phyloP scores from a whole-genome alignment of 2,888 invertebrate genomes.

The Nomada fucata region DNA sequence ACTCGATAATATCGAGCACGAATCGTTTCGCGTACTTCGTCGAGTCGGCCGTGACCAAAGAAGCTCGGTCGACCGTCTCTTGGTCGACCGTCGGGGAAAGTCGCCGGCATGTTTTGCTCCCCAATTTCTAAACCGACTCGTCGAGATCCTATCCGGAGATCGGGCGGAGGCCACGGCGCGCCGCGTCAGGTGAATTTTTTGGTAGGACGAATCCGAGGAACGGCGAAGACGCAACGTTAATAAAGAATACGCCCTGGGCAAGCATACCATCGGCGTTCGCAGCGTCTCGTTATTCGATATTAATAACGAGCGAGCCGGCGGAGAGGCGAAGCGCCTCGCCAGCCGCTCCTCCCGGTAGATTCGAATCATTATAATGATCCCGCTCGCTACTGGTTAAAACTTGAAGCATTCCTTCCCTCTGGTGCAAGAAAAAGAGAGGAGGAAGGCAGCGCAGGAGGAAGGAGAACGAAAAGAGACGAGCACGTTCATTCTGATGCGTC shows the following conservation, averaged over 20 bases:
- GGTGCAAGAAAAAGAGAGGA: conserved; percentile 44
- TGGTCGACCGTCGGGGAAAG: neutral
- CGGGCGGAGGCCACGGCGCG: conserved; percentile 2
- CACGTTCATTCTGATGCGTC: conserved; percentile 45
- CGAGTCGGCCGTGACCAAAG: conserved; percentile 11
- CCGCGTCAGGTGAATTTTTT: conserved; percentile 70
- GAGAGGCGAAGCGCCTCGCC: conserved; percentile 50
- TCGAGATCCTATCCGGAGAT: conserved; percentile 20
- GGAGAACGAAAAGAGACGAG: conserved; percentile 13
- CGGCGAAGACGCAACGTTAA: conserved; percentile 79
- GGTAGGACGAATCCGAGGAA: conserved; percentile 60
- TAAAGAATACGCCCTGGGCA: conserved; percentile 81
- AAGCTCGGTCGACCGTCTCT: conserved; percentile 31
- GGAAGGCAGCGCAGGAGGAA: conserved; percentile 8
- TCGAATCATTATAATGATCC: conserved; percentile 82
- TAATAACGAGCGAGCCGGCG: conserved; percentile 79
- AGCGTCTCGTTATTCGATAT: conserved; percentile 84
- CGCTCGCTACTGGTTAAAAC: conserved; percentile 78
- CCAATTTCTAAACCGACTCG: neutral
- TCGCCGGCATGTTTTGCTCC: conserved; percentile 21
- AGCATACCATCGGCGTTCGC: conserved; percentile 78
- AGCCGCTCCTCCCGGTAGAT: conserved; percentile 72
- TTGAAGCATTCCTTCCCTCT: conserved; percentile 75
- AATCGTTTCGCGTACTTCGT: neutral
- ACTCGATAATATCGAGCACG: too few relatives aligned